Conservation (phyloP, 2,113 vertebrate species). For the Seriola aureovittata region DNA sequence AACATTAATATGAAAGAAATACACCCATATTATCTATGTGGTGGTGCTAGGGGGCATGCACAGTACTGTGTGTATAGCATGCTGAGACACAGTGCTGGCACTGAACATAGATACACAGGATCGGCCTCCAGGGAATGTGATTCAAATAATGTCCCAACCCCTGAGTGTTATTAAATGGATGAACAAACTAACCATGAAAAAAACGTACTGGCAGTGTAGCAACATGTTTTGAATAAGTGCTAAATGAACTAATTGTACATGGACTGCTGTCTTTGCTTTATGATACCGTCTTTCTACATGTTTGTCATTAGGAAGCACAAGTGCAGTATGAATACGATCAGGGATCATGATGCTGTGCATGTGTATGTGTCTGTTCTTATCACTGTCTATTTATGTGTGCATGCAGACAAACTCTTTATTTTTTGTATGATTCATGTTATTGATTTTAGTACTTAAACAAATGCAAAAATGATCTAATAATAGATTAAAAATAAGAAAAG, state of each 20-base stretch:
- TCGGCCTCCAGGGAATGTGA: constrained; percentile 25
- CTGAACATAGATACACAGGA: constrained; percentile 9
- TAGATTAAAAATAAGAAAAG: not conserved
- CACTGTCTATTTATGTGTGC: not conserved
- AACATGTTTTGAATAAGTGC: constrained; percentile 30
- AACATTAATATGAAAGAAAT: not conserved
- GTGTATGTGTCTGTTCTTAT: not conserved
- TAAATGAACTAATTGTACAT: not conserved
- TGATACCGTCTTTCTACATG: not conserved
- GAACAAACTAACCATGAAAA: constrained; percentile 4
- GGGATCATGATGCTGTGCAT: not conserved
- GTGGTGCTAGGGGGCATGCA: constrained; percentile 12
- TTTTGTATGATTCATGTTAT: not conserved
- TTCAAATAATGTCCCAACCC: constrained; percentile 16
- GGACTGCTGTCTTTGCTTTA: not conserved
- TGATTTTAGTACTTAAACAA: not conserved
- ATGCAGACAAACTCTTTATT: not conserved
- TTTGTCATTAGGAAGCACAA: not conserved
- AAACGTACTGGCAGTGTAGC: constrained; percentile 12
- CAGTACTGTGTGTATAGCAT: constrained; percentile 29
- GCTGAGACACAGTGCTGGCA: constrained; percentile 42
- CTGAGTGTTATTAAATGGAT: constrained; percentile 13
- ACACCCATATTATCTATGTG: not conserved
- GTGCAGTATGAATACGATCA: not conserved
- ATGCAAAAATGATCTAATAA: not conserved